Evolutionary conservation across 2,797 vertebrate species (phyloP).

Genomic region (Premnoplex brunnescens): DNA sequence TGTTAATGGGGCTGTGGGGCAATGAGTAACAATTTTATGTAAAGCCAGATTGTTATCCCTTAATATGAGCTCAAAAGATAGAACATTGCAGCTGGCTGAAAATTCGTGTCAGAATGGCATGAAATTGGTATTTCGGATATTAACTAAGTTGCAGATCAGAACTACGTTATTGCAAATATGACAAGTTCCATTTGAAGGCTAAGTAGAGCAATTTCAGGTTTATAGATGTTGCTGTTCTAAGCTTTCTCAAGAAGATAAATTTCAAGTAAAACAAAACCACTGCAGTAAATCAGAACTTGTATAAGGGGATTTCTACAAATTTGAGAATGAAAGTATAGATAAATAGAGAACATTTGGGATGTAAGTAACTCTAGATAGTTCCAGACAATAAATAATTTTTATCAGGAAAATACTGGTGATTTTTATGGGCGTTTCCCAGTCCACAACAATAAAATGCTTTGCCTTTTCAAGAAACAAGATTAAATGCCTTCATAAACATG

Average conservation of each 20-base stretch:
- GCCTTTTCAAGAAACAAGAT: not conserved
- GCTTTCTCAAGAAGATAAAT: not conserved
- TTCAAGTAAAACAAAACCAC: not conserved
- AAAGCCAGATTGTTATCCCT: not conserved
- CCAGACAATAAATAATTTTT: not conserved
- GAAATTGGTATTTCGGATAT: not conserved
- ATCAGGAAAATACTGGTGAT: not conserved
- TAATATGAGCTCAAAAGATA: not conserved
- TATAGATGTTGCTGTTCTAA: not conserved
- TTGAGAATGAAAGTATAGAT: not conserved
- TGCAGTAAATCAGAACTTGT: not conserved
- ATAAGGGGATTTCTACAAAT: not conserved
- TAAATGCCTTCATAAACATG: not conserved
- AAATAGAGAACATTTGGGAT: not conserved
- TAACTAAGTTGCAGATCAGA: not conserved
- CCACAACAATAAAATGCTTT: not conserved
- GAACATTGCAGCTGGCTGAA: not conserved
- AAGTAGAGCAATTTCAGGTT: not conserved
- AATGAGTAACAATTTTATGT: not conserved
- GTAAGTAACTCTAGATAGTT: not conserved
- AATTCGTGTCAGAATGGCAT: not conserved
- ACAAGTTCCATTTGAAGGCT: not conserved
- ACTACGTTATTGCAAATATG: not conserved
- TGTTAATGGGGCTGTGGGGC: not conserved
- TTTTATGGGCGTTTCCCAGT: not conserved